Percentiles rank a stretch among this genome's conserved stretches.
phyloP scores from a whole-genome alignment of 1,140 invertebrate genomes.

The Kradibia gibbosae region DNA sequence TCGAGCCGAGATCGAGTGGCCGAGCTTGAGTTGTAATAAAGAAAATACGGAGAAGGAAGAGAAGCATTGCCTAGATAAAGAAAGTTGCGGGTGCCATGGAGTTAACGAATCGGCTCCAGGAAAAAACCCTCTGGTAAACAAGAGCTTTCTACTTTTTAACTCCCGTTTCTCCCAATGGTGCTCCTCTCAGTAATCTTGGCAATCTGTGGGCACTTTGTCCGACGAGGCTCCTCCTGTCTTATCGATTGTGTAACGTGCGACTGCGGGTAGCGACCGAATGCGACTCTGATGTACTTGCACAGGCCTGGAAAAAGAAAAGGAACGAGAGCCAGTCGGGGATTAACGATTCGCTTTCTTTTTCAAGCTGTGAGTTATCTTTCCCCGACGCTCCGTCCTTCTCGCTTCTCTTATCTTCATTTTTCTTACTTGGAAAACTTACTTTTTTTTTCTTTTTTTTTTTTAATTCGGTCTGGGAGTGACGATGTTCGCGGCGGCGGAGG shows the following conservation, averaged over 20 bases:
- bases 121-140: not conserved
- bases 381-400: not conserved
- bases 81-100: not conserved
- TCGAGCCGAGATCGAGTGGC: too few relatives aligned
- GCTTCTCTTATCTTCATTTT: not conserved
- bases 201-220: slow-evolving; percentile 43
- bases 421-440: not conserved
- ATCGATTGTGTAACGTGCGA: slow-evolving; percentile 1
- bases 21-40: too few relatives aligned
- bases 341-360: not conserved
- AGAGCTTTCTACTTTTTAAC: not conserved
- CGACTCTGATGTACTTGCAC: slow-evolving; percentile 4
- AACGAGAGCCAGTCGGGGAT: not conserved
- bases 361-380: not conserved
- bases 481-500: too few relatives aligned
- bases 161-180: not conserved
- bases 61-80: not conserved
- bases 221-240: slow-evolving; percentile 29
- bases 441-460: too few relatives aligned
- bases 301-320: not conserved
- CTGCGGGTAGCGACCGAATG: not conserved
- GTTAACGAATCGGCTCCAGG: not conserved
- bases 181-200: slow-evolving; percentile 25
- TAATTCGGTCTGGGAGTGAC: not conserved
- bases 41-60: too few relatives aligned